Base-by-base conservation (phyloP, 2,113 vertebrate genomes). In the Vulpes lagopus region DNA sequence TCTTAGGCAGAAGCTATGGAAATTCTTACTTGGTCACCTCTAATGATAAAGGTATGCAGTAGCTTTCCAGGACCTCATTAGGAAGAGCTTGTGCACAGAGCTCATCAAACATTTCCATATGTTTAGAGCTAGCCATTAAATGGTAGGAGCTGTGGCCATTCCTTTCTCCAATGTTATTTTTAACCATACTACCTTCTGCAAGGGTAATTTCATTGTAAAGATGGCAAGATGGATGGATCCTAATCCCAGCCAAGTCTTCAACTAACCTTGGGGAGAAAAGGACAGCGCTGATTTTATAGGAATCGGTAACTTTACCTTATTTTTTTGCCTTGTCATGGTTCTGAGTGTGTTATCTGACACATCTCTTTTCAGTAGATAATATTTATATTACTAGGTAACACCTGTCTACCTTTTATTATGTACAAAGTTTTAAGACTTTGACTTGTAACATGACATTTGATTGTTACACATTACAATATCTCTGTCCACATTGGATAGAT, bases 121-220 rank as follows among this genome's bases (percentile, higher is more conserved):
- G 62, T 38, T 84, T 53, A n/a, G 43, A 59, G 43, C 82, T 93
- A 83, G 51, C 15, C 23, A 38, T 91, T 96, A 84, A 10, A 30
- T 57, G 43, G 83, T 32, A 35, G 71, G 25, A 71, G 60, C 27
- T 89, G 38, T 60, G 76, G 15, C 25, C 19, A 1, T n/a, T 71
- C 71, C 64, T 81, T 88, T 95, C 60, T 55, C 35, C 51, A n/a
- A 60, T 22, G 4, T 65, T 93, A 53, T 84, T 96, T 94, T 92
- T 76, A 86, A 82, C 76, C 49, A 8, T 64, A 32, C 23, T 79
- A 7, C 71, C 35, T 80, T 84, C 84, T 55, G 57, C 57, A 71
- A 64, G 32, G 15, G 22, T 8, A 1, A 30, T 74, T 89, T 27
- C 32, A 59, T 78, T 43, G 25, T 60, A 38, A 73, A 15, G 23